phyloP scores from a whole-genome alignment of 2,113 vertebrate genomes.

The Alethe castanea region DNA sequence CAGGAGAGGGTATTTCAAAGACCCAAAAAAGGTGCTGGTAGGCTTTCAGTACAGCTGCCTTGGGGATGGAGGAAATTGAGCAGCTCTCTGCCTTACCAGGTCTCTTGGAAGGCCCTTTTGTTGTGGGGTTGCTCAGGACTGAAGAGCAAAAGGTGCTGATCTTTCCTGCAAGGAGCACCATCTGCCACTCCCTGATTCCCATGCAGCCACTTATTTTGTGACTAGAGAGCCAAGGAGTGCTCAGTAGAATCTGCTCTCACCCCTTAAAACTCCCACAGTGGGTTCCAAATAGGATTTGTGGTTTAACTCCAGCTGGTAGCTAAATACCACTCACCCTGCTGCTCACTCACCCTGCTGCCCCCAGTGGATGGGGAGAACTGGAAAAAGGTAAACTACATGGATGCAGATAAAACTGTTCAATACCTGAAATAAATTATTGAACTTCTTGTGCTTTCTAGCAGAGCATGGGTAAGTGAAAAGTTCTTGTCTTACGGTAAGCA shows the following conservation, averaged over 20 bases:
- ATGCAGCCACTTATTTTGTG: not conserved
- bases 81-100: not conserved
- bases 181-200: not conserved
- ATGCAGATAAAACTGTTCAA: not conserved
- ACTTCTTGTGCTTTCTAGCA: not conserved
- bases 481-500: not conserved
- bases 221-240: not conserved
- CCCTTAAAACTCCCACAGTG: too few species aligned
- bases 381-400: not conserved
- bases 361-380: not conserved
- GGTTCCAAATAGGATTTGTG: not conserved
- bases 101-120: not conserved
- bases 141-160: not conserved
- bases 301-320: not conserved
- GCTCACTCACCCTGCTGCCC: not conserved
- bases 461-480: not conserved
- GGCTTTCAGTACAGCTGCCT: not conserved
- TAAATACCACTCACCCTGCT: not conserved
- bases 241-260: rapidly evolving
- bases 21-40: not conserved
- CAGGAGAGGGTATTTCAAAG: not conserved
- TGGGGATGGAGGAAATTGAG: not conserved
- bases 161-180: not conserved
- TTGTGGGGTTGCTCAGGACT: not conserved
- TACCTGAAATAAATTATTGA: not conserved